These are phyloP conservation scores for Itoplectis maculator DNA, from an alignment of 2,888 invertebrate genomes.

Conservation along the genomic window DNA sequence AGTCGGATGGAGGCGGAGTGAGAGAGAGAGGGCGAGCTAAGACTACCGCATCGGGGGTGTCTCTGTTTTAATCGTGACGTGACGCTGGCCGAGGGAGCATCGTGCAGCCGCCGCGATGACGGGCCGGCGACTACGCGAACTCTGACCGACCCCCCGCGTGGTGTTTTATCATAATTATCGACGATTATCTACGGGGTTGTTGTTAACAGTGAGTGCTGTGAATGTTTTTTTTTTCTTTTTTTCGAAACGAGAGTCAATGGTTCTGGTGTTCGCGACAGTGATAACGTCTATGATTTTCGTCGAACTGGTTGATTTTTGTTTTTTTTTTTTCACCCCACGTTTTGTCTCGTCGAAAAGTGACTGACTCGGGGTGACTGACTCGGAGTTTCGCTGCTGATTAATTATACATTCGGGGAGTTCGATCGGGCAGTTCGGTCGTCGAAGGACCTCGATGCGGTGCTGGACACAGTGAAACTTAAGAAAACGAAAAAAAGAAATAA, in stretches of 20 bases:
- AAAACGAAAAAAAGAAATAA: no score
- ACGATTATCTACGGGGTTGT: conserved; percentile 8
- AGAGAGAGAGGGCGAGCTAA: conserved; percentile 61
- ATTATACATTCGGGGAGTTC: conserved; percentile 7
- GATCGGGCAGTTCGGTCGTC: not conserved
- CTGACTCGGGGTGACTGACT: conserved; percentile 30
- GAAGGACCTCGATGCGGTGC: conserved; percentile 40
- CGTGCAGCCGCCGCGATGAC: conserved; percentile 60
- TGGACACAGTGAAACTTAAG: conserved; percentile 43
- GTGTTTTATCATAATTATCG: conserved; percentile 31
- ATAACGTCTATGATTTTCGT: conserved; percentile 22
- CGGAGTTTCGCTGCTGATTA: not conserved
- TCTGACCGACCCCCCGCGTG: conserved; percentile 49
- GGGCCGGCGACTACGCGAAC: conserved; percentile 62
- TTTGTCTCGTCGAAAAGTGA: conserved; percentile 10
- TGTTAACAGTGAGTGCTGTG: conserved; percentile 20
- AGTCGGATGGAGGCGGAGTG: conserved; percentile 53
- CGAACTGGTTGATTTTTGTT: not conserved
- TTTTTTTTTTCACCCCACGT: not conserved
- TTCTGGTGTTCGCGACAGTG: conserved; percentile 66
- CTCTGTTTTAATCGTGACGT: conserved; percentile 70
- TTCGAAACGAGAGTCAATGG: conserved; percentile 48
- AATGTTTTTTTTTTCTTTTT: no score
- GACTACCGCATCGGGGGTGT: conserved; percentile 64
- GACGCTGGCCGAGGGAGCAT: conserved; percentile 67